Evolutionary conservation across 2,888 invertebrate species (phyloP).

Genomic region (Metacarcinus magister): DNA sequence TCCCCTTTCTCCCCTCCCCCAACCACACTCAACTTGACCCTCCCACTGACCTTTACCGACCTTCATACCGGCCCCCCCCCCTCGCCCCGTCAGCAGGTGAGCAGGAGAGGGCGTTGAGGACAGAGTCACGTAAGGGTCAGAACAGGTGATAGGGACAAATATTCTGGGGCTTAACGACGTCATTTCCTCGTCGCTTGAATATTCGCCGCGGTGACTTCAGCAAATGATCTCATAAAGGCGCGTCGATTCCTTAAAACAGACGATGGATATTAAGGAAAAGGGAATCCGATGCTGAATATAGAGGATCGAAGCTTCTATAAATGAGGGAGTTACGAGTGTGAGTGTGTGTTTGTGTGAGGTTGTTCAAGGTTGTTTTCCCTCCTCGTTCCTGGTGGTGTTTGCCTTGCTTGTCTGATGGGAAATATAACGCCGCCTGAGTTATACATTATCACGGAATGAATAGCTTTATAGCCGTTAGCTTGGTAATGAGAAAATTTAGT

Average conservation of each 20-base stretch:
- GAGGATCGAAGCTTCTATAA: background rate
- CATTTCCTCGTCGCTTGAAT: background rate
- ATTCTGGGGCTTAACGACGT: background rate
- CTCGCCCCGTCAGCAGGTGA: background rate
- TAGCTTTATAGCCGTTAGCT: background rate
- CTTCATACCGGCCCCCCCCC: background rate
- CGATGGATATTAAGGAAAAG: background rate
- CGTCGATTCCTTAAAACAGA: background rate
- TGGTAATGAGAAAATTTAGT: background rate
- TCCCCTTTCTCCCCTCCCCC: background rate
- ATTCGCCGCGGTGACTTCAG: conserved; percentile 22
- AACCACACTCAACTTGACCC: background rate
- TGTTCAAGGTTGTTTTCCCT: background rate
- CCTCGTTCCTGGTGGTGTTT: background rate
- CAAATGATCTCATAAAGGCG: background rate
- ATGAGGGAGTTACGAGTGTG: background rate
- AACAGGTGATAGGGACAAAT: background rate
- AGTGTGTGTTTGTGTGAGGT: background rate
- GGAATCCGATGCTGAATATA: background rate
- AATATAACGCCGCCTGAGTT: background rate
- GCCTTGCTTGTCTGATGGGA: background rate
- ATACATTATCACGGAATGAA: background rate
- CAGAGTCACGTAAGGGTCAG: background rate
- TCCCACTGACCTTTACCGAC: background rate
- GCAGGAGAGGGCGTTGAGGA: background rate